Evolutionary conservation across 2,888 invertebrate species (phyloP), one percentile per base, ranked within the genome.

Genomic region (Aspidiotus rigidus): DNA sequence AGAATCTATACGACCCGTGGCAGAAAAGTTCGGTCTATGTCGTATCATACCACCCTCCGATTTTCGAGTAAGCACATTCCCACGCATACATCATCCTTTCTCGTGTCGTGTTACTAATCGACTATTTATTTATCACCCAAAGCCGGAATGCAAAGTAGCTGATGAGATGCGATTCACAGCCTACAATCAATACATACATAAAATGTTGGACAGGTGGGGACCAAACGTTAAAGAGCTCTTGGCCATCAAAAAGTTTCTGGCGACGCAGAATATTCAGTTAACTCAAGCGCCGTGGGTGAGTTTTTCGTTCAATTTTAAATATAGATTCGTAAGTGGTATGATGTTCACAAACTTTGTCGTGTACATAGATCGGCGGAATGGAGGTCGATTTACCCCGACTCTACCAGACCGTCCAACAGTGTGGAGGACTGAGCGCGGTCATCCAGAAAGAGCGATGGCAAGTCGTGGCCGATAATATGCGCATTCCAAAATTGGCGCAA

Each of bases 401-500:
- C 7, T 93, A 91, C 77, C 87, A 89, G 75, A 86, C 88, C 0
- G 93, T 96, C 0, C 90, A 93, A 76, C 84, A 85, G 53, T 81
- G 88, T 71, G 95, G 95, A 0, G 95, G 95, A 0, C 80, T 94
- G 13, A 89, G 89, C 75, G 87, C 88, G 75, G 89, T 94, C 0
- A 88, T 93, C 9, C 89, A 92, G 75, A 89, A 89, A 76, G 90
- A 93, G 75, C 87, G 87, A 73, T 96, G 95, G 95, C 83, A 85
- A 7, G 86, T 86, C 72, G 90, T 96, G 0, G 93, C 92, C 0
- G 92, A 93, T 74, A 84, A 87, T n/a, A 87, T 95, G 87, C 86
- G 87, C 75, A 88, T 93, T 74, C 87, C 88, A 0, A 89, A 87
- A 79, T 82, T 86, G 9, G 86, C 88, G 0, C 88, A 88, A 76